Evolutionary conservation across 2,797 vertebrate genomes (phyloP).

Genomic region (Chiloscyllium punctatum): DNA sequence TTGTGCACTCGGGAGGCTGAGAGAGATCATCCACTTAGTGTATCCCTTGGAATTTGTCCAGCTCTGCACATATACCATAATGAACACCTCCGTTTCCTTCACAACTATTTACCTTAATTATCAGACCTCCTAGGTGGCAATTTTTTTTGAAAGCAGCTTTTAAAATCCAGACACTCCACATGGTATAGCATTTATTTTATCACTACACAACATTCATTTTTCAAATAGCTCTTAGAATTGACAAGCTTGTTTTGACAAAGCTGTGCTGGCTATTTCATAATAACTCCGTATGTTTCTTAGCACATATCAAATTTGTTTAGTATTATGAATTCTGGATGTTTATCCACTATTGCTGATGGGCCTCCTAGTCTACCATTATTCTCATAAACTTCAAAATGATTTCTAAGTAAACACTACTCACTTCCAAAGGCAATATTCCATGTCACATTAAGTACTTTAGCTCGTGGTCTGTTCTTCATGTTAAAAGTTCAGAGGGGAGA

Average conservation of each 20-base stretch:
- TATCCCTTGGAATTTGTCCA: not conserved
- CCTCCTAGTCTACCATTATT: not conserved
- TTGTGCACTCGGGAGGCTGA: no score
- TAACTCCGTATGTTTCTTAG: not conserved
- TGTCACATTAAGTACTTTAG: not conserved
- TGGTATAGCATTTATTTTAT: not conserved
- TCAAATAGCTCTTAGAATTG: not conserved
- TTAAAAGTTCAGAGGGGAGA: not conserved
- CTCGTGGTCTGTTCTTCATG: not conserved
- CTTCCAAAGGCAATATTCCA: not conserved
- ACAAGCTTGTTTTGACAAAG: not conserved
- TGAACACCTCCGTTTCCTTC: not conserved
- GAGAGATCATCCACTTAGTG: no score
- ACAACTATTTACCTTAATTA: slow-evolving; percentile 21
- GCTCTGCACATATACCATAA: not conserved
- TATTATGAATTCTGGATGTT: not conserved
- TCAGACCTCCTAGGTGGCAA: not conserved
- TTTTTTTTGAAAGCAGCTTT: not conserved
- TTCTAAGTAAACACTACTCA: not conserved
- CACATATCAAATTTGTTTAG: not conserved
- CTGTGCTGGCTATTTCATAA: not conserved
- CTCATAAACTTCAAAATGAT: not conserved
- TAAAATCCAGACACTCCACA: not conserved
- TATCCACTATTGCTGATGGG: not conserved
- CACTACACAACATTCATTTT: not conserved